These are phyloP conservation scores for Melanotaenia duboulayi DNA, from an alignment of 2,113 vertebrate species.

Conservation along the genomic window DNA sequence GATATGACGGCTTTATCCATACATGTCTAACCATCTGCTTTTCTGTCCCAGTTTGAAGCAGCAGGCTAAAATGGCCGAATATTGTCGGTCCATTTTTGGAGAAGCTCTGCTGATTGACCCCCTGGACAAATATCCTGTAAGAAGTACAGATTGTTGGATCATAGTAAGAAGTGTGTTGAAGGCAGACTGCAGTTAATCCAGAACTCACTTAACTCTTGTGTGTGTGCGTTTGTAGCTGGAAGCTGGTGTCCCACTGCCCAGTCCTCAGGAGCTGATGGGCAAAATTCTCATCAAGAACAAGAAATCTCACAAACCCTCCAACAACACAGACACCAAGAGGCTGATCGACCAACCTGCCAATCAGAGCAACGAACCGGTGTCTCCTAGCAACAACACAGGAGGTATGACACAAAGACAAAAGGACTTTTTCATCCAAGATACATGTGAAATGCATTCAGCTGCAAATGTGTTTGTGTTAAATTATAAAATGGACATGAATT, in stretches of 20 bases:
- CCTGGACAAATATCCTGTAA: constrained; percentile 95
- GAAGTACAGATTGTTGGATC: constrained; percentile 7
- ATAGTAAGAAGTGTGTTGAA: fast-evolving
- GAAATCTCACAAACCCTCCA: constrained; percentile 94
- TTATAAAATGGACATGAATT: constrained; percentile 1
- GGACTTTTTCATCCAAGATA: constrained; percentile 27
- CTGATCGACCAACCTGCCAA: constrained; percentile 92
- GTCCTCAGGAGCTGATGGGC: constrained; percentile 95
- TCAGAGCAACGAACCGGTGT: constrained; percentile 91
- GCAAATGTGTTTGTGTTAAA: constrained; percentile 7
- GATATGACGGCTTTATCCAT: neutral
- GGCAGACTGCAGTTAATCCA: no score
- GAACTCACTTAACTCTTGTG: neutral
- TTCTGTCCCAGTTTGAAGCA: constrained; percentile 89
- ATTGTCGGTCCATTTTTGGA: constrained; percentile 96
- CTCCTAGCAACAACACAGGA: constrained; percentile 89
- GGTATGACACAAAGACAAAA: constrained; percentile 69
- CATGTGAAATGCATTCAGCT: constrained; percentile 34
- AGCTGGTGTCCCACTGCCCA: constrained; percentile 91
- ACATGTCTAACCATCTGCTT: neutral
- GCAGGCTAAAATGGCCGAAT: constrained; percentile 99
- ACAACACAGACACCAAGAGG: constrained; percentile 91
- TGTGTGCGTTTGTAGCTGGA: constrained; percentile 86
- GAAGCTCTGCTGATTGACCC: constrained; percentile 94
- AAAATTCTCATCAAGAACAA: constrained; percentile 99